Percentiles rank a stretch among this genome's conserved stretches.
Conservation (phyloP, 1,140 invertebrate species). For the Probaryconus sp. region DNA sequence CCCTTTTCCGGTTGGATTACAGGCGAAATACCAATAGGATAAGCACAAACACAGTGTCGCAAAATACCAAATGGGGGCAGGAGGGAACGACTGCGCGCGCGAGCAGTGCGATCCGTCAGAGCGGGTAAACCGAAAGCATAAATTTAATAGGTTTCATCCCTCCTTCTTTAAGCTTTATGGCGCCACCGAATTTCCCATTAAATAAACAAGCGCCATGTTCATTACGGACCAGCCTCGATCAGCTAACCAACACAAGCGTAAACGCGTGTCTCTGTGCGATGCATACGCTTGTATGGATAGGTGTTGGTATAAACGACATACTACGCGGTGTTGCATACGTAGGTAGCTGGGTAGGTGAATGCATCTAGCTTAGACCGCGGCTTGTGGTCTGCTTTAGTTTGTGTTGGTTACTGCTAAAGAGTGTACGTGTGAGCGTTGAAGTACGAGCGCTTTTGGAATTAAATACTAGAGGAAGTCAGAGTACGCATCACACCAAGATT, state of each 20-base stretch:
- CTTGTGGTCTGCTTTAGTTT: conserved; percentile 63
- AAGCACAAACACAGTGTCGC: conserved; percentile 66
- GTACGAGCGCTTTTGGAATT: conserved; percentile 56
- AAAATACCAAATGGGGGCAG: conserved; percentile 50
- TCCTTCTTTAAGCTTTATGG: conserved; percentile 76
- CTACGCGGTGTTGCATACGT: conserved; percentile 23
- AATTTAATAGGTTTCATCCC: conserved; percentile 78
- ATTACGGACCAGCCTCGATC: conserved; percentile 67
- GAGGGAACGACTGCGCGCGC: conserved; percentile 61
- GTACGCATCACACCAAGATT: conserved; percentile 34
- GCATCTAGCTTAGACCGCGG: conserved; percentile 71
- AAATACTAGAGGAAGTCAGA: conserved; percentile 56
- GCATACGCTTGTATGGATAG: conserved; percentile 12
- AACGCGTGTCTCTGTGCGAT: not conserved
- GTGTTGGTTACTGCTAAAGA: conserved; percentile 27
- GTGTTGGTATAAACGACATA: conserved; percentile 32
- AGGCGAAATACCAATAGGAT: conserved; percentile 71
- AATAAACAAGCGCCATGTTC: conserved; percentile 78
- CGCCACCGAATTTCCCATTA: conserved; percentile 78
- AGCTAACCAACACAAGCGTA: conserved; percentile 30
- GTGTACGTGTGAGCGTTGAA: conserved; percentile 21
- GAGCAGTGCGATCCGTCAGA: conserved; percentile 77
- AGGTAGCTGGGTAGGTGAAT: conserved; percentile 46
- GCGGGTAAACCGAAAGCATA: conserved; percentile 78
- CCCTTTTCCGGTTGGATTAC: conserved; percentile 69